phyloP scores from a whole-genome alignment of 2,888 invertebrate species.

The Leucozona laternaria region DNA sequence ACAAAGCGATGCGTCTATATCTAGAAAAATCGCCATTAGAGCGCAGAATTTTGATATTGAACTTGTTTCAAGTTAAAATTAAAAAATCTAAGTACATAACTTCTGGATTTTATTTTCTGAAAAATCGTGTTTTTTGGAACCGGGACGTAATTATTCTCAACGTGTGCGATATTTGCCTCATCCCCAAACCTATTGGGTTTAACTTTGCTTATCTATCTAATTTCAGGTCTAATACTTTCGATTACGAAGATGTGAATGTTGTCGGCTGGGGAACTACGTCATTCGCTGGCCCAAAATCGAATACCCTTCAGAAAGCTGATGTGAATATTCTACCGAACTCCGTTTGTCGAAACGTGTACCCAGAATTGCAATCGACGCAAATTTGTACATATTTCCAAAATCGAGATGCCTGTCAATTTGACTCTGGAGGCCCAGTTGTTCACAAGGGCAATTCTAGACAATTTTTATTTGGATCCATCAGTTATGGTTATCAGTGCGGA shows the following conservation, averaged over 20 bases:
- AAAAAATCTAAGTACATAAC: too few species aligned
- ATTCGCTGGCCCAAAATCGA: conserved; percentile 84
- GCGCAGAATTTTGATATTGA: too few species aligned
- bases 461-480: conserved; percentile 85
- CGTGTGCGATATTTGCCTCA: too few species aligned
- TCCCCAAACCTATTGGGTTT: too few species aligned
- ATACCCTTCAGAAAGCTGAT: conserved; percentile 84
- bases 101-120: too few species aligned
- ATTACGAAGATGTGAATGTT: conserved; percentile 78
- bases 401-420: conserved; percentile 85
- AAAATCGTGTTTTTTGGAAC: too few species aligned
- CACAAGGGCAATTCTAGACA: conserved; percentile 82
- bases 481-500: conserved; percentile 85
- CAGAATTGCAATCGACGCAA: conserved; percentile 47
- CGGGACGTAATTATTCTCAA: too few species aligned
- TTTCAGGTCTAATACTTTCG: conserved; percentile 76
- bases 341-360: conserved; percentile 30
- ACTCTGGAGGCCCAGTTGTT: conserved; percentile 85
- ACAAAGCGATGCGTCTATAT: too few species aligned
- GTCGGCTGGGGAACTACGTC: conserved; percentile 85
- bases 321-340: conserved; percentile 43
- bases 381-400: conserved; percentile 83
- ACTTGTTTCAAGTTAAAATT: too few species aligned
- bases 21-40: too few species aligned
- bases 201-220: background rate